Evolutionary conservation across 1,140 invertebrate species (phyloP).

Genomic region (Forficula auricularia): DNA sequence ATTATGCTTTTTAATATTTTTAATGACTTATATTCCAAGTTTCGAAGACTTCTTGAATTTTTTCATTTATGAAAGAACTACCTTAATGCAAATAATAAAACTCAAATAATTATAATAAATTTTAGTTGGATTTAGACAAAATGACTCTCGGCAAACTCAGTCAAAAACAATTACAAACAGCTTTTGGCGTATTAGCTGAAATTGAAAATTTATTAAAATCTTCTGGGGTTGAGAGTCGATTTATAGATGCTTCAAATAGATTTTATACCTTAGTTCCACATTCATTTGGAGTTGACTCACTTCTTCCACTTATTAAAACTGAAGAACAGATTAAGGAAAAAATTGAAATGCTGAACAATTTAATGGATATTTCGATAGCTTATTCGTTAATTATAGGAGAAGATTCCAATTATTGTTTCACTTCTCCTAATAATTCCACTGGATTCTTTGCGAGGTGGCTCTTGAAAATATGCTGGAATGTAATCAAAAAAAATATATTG

Average conservation of each 20-base stretch:
- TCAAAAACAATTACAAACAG: conserved; percentile 71
- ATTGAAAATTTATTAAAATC: conserved; percentile 41
- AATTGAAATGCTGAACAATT: conserved; percentile 76
- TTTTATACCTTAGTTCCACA: conserved; percentile 94
- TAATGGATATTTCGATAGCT: conserved; percentile 88
- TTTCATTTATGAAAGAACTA: no score
- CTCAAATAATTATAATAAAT: no score
- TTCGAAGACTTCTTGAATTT: no score
- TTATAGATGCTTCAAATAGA: conserved; percentile 74
- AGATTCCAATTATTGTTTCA: conserved; percentile 65
- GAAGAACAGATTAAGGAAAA: conserved; percentile 66
- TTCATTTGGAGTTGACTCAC: conserved; percentile 70
- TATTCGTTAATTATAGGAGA: conserved; percentile 62
- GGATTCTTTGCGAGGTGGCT: conserved; percentile 92
- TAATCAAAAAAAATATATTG: no score
- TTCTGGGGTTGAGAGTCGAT: conserved; percentile 31
- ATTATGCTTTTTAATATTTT: no score
- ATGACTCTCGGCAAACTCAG: conserved; percentile 96
- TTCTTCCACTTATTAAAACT: conserved; percentile 65
- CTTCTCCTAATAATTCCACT: conserved; percentile 44
- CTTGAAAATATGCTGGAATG: conserved; percentile 53
- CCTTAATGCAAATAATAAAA: no score
- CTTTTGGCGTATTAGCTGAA: conserved; percentile 66
- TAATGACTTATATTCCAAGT: no score
- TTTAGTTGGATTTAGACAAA: conserved; percentile 78